phyloP scores from a whole-genome alignment of 2,113 vertebrate genomes.

The Ciconia maguari region DNA sequence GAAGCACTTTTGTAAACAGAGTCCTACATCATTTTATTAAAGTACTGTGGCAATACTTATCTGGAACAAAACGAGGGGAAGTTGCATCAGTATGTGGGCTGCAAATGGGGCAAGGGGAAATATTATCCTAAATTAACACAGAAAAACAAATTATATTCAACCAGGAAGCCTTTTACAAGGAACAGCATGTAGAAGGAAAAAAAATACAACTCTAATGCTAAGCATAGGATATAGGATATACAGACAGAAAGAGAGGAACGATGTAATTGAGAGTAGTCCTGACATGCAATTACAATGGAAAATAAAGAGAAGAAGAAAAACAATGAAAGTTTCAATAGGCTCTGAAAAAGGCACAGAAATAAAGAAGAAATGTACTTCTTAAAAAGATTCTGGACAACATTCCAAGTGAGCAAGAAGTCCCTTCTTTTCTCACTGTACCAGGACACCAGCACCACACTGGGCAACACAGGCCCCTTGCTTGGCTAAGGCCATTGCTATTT shows the following conservation, averaged over 20 bases:
- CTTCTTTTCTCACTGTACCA: neutral
- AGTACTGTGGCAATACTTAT: conserved; percentile 8
- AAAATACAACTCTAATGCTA: neutral
- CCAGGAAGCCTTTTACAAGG: neutral
- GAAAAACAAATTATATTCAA: conserved; percentile 12
- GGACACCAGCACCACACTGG: neutral
- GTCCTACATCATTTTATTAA: conserved; percentile 33
- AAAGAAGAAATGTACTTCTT: neutral
- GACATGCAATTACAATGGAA: neutral
- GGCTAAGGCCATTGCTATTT: neutral
- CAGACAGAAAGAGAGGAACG: neutral
- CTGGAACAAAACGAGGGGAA: conserved; percentile 34
- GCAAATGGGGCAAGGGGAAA: conserved; percentile 4
- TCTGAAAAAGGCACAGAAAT: neutral
- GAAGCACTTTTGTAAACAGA: conserved; percentile 48
- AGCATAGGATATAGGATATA: neutral
- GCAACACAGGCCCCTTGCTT: neutral
- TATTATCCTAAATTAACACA: conserved; percentile 17
- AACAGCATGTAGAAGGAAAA: neutral
- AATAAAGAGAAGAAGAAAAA: neutral
- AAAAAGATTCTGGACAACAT: neutral
- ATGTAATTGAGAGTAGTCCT: neutral
- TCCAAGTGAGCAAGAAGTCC: neutral
- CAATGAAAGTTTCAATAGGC: neutral
- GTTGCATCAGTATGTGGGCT: conserved; percentile 39